Evolutionary conservation across 2,797 vertebrate genomes (phyloP).

Genomic region (Chaetophractus vellerosus): DNA sequence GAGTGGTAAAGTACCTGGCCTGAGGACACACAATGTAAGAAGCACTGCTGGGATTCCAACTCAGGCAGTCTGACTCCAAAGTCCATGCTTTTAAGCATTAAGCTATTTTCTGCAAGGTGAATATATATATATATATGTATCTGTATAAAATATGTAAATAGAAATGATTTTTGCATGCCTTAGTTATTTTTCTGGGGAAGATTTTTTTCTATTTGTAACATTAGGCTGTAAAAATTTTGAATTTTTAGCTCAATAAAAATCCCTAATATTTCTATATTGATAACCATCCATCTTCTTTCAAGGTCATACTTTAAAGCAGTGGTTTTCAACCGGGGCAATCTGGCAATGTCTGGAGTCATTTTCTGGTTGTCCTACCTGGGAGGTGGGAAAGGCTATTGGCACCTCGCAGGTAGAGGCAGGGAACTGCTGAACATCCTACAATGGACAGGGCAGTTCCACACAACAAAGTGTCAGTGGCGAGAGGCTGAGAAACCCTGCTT

Average conservation of each 20-base stretch:
- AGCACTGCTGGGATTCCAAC: neutral
- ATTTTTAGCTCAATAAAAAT: constrained; percentile 17
- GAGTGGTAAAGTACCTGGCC: neutral
- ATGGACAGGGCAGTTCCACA: neutral
- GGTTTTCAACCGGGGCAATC: neutral
- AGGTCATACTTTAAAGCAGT: neutral
- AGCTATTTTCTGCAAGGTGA: constrained; percentile 32
- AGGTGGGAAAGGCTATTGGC: neutral
- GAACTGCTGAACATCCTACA: accelerated
- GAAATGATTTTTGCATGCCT: constrained; percentile 1
- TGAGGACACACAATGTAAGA: neutral
- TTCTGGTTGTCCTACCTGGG: neutral
- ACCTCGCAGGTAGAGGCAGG: neutral
- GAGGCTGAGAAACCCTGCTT: neutral
- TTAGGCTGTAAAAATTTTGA: neutral
- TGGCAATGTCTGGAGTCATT: neutral
- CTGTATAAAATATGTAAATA: neutral
- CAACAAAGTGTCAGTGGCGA: neutral
- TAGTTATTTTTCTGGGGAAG: neutral
- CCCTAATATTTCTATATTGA: neutral
- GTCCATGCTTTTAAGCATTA: neutral
- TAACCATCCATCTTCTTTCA: neutral
- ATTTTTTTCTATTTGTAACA: neutral
- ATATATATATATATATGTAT: neutral
- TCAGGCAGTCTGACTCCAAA: neutral